Conservation (phyloP, 2,888 invertebrate genomes). For the Ormyrus nitidulus region DNA sequence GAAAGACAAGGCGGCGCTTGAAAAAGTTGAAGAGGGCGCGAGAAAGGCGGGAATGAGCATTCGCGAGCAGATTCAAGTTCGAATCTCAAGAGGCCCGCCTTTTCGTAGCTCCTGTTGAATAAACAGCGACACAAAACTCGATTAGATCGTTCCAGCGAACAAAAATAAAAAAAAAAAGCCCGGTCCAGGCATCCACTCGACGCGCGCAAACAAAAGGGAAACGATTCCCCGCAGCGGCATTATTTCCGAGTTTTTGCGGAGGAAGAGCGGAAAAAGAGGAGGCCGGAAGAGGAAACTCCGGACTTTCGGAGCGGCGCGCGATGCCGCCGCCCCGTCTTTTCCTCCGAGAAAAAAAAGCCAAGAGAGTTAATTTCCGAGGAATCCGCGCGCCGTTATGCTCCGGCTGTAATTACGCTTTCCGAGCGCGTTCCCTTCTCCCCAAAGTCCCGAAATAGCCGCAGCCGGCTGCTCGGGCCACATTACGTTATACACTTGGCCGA, state of each 20-base stretch:
- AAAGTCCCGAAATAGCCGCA: no score
- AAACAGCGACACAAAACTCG: no score
- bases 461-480: no score
- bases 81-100: no score
- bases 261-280: background rate
- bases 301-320: background rate
- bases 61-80: no score
- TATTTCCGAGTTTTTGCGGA: slow-evolving; percentile 11
- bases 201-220: no score
- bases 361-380: slow-evolving; percentile 6
- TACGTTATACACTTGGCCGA: no score
- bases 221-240: background rate
- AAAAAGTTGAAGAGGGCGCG: no score
- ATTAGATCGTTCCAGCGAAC: no score
- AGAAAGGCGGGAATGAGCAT: no score
- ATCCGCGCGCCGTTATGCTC: background rate
- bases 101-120: no score
- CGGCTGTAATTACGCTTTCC: slow-evolving; percentile 12
- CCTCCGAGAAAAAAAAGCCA: background rate
- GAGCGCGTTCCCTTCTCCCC: background rate
- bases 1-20: no score
- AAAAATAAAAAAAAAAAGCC: background rate
- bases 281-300: background rate
- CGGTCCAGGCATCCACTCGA: background rate
- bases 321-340: background rate